Conservation (phyloP, 2,113 vertebrate species). For the Murina feae region DNA sequence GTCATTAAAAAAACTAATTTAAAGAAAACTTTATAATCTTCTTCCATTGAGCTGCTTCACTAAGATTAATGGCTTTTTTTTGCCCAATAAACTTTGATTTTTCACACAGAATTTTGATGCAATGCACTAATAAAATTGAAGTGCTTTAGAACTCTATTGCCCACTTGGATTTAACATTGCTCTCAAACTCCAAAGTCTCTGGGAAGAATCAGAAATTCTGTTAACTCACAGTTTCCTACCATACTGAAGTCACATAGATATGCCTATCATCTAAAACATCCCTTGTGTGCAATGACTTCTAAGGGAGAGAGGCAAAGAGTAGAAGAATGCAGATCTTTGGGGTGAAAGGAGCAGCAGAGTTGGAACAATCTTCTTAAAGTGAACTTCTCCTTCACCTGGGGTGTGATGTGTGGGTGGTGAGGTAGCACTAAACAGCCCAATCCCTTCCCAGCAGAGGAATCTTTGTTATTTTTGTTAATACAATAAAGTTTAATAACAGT, state of each 20-base stretch:
- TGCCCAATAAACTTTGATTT: neutral
- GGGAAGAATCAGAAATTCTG: neutral
- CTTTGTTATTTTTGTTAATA: neutral
- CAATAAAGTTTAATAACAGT: neutral
- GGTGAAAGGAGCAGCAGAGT: neutral
- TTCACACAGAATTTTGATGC: neutral
- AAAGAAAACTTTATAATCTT: neutral
- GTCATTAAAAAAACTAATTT: neutral
- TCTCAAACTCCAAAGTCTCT: neutral
- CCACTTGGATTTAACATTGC: neutral
- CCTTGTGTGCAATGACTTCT: neutral
- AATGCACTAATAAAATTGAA: neutral
- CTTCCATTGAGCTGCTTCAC: neutral
- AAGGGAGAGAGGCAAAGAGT: neutral
- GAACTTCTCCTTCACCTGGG: neutral
- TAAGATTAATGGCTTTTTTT: neutral
- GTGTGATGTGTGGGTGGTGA: accelerated
- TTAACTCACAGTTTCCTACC: neutral
- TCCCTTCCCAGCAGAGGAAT: neutral
- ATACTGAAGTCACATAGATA: neutral
- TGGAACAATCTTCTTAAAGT: neutral
- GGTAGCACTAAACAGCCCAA: neutral
- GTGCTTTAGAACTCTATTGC: neutral
- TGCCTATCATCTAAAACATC: neutral
- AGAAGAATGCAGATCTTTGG: neutral